phyloP scores from a whole-genome alignment of 2,888 invertebrate genomes.

The Zaprionus lineosus region DNA sequence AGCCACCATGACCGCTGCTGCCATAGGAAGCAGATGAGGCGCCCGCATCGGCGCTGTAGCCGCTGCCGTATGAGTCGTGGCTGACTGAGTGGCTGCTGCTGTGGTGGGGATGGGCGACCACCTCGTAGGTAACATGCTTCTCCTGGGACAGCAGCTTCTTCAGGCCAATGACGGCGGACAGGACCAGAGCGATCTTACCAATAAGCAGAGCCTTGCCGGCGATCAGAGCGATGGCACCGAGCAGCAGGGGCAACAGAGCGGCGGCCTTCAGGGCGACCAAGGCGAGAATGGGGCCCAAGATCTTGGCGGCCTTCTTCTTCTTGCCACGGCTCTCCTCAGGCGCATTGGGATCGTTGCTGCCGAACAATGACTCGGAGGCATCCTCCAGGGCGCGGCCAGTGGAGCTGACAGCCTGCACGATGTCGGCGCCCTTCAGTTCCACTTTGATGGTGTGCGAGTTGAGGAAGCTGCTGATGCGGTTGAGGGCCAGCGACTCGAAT shows the following conservation, averaged over 20 bases:
- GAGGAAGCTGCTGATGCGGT: constrained; percentile 89
- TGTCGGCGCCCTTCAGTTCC: constrained; percentile 92
- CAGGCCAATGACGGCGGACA: constrained; percentile 92
- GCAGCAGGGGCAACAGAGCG: constrained; percentile 89
- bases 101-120: constrained; percentile 93
- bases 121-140: constrained; percentile 94
- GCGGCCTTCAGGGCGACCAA: constrained; percentile 91
- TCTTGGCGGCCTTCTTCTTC: constrained; percentile 91
- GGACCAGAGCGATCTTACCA: constrained; percentile 92
- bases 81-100: constrained; percentile 87
- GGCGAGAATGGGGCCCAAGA: constrained; percentile 90
- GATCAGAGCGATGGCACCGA: constrained; percentile 92
- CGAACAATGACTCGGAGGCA: constrained; percentile 86
- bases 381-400: constrained; percentile 92
- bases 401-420: constrained; percentile 90
- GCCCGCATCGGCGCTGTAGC: constrained; percentile 85
- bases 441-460: constrained; percentile 92
- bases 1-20: constrained; percentile 87
- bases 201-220: constrained; percentile 93
- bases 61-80: constrained; percentile 86
- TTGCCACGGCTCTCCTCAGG: constrained; percentile 89
- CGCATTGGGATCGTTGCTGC: constrained; percentile 84
- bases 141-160: constrained; percentile 91
- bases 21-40: constrained; percentile 86
- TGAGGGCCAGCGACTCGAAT: constrained; percentile 86